A percentile compares a stretch with the other conserved stretches of the same genome.
phyloP scores from a whole-genome alignment of 2,888 invertebrate genomes.

The Archips crataeganus region DNA sequence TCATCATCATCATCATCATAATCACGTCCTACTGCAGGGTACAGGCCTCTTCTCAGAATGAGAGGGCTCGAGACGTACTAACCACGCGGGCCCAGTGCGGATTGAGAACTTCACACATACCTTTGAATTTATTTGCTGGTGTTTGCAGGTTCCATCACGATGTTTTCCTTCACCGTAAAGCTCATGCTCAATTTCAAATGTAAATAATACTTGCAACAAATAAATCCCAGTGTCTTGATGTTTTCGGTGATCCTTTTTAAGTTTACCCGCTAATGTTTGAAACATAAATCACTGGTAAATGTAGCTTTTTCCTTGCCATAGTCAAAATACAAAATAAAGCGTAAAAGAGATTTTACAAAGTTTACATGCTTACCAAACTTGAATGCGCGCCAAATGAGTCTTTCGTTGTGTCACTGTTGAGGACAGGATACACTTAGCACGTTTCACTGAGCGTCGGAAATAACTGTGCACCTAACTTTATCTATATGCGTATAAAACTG shows the following conservation, averaged over 20 bases:
- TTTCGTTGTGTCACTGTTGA: constrained; percentile 16
- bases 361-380: constrained; percentile 42
- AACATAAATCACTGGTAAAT: constrained; percentile 39
- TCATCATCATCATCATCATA: too few species aligned
- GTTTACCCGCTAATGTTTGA: constrained; percentile 29
- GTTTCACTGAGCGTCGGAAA: background rate
- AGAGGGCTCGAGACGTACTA: too few species aligned
- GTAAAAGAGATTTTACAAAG: constrained; percentile 38
- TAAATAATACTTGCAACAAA: background rate
- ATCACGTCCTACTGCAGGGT: too few species aligned
- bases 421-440: constrained; percentile 2
- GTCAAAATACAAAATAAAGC: constrained; percentile 39
- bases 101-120: too few species aligned
- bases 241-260: constrained; percentile 34
- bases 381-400: constrained; percentile 41
- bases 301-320: constrained; percentile 29
- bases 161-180: too few species aligned
- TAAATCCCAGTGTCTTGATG: background rate
- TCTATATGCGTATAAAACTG: too few species aligned
- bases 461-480: background rate
- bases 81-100: too few species aligned
- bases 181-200: too few species aligned
- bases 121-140: too few species aligned
- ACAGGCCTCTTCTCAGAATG: too few species aligned
- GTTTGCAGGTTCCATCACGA: too few species aligned